Conservation (phyloP, 2,113 vertebrate genomes). For the Motacilla alba region DNA sequence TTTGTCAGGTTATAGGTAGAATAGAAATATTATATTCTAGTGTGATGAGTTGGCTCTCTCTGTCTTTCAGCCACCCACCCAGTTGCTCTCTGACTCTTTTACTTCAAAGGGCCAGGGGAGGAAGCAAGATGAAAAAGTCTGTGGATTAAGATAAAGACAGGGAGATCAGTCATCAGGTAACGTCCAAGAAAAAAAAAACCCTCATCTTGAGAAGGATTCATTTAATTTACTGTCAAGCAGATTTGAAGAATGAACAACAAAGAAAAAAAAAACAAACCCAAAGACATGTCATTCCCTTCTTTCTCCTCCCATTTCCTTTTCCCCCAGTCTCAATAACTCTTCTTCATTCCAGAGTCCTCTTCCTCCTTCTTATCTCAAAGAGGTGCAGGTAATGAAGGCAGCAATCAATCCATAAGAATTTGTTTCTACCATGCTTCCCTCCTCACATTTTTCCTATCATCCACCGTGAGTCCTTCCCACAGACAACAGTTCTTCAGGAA, state of each 20-base stretch:
- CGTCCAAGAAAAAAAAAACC: accelerated
- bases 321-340: not conserved
- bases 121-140: not conserved
- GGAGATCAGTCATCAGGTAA: not conserved
- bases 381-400: accelerated
- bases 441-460: not conserved
- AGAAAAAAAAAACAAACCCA: not conserved
- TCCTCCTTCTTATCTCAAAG: not conserved
- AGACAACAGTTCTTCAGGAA: not conserved
- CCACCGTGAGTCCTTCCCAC: not conserved
- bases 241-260: not conserved
- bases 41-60: not conserved
- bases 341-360: not conserved
- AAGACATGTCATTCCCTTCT: not conserved
- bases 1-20: not conserved
- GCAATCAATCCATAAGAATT: not conserved
- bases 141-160: not conserved
- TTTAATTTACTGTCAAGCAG: not conserved
- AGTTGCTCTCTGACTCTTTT: not conserved
- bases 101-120: not conserved
- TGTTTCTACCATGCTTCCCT: accelerated
- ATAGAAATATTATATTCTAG: not conserved
- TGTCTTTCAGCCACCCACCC: not conserved
- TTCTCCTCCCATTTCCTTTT: not conserved
- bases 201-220: not conserved